A percentile compares a stretch with the other conserved stretches of the same genome.
phyloP scores from a whole-genome alignment of 1,140 invertebrate species.

The Gryon sp. region DNA sequence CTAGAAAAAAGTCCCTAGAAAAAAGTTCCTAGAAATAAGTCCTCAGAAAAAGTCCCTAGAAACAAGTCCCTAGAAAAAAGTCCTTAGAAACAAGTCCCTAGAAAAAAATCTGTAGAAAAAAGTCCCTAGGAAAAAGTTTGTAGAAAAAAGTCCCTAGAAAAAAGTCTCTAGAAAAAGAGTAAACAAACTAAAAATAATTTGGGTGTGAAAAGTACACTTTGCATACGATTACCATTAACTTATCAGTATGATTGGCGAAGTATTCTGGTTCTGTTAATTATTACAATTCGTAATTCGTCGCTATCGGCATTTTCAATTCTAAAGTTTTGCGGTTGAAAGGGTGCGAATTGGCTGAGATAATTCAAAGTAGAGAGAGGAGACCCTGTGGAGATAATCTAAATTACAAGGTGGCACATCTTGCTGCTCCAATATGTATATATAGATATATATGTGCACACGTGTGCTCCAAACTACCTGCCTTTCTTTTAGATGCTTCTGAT shows the following conservation, averaged over 20 bases:
- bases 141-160: too few relatives aligned
- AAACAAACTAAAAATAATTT: too few relatives aligned
- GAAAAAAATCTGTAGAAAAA: too few relatives aligned
- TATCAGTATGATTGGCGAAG: conserved; percentile 23
- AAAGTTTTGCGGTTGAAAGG: conserved; percentile 43
- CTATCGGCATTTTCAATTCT: conserved; percentile 37
- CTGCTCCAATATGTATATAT: too few relatives aligned
- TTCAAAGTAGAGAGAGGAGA: conserved; percentile 34
- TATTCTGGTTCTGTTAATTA: conserved; percentile 51
- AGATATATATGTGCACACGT: conserved; percentile 42
- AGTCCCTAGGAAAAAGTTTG: too few relatives aligned
- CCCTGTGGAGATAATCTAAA: conserved; percentile 57
- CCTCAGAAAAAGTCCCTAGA: too few relatives aligned
- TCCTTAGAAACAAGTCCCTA: too few relatives aligned
- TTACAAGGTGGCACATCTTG: conserved; percentile 56
- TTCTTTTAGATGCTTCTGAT: conserved; percentile 17
- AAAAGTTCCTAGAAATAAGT: too few relatives aligned
- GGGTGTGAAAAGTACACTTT: conserved; percentile 15
- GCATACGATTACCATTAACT: conserved; percentile 11
- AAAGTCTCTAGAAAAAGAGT: too few relatives aligned
- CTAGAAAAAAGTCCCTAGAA: too few relatives aligned
- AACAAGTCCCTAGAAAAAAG: too few relatives aligned
- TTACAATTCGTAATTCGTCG: conserved; percentile 48
- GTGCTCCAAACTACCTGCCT: conserved; percentile 37
- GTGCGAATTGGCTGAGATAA: conserved; percentile 62